A percentile compares a stretch with the other conserved stretches of the same genome.
Conservation (phyloP, 2,113 vertebrate genomes). For the Daboia siamensis region DNA sequence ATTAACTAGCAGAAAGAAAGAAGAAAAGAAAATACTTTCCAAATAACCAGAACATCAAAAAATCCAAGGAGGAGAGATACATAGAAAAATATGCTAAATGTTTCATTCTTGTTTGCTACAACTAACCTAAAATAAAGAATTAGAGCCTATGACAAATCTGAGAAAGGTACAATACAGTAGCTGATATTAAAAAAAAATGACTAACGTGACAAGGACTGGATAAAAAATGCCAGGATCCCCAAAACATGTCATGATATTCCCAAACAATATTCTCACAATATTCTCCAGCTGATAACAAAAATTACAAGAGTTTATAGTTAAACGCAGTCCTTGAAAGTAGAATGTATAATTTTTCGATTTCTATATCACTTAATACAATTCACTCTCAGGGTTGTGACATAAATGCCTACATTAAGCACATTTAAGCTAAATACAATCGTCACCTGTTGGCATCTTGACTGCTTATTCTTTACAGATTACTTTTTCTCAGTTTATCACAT, state of each 20-base stretch:
- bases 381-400: not conserved
- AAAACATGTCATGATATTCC: not conserved
- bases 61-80: too few species aligned
- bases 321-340: not conserved
- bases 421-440: not conserved
- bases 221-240: not conserved
- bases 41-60: too few species aligned
- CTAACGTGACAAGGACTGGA: too few species aligned
- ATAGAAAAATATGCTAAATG: too few species aligned
- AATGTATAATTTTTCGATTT: not conserved
- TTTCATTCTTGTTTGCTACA: too few species aligned
- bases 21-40: too few species aligned
- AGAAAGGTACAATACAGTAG: too few species aligned
- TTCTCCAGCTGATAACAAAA: not conserved
- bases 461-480: not conserved
- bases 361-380: not conserved
- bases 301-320: not conserved
- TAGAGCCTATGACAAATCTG: too few species aligned
- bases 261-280: too few species aligned
- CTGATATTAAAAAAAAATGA: too few species aligned
- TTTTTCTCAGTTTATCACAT: not conserved
- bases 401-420: not conserved
- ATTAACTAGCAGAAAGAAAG: too few species aligned
- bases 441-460: not conserved
- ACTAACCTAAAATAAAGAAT: too few species aligned